These are phyloP conservation scores for Periphyllus acericola DNA, from an alignment of 2,888 invertebrate genomes.

Conservation along the genomic window DNA sequence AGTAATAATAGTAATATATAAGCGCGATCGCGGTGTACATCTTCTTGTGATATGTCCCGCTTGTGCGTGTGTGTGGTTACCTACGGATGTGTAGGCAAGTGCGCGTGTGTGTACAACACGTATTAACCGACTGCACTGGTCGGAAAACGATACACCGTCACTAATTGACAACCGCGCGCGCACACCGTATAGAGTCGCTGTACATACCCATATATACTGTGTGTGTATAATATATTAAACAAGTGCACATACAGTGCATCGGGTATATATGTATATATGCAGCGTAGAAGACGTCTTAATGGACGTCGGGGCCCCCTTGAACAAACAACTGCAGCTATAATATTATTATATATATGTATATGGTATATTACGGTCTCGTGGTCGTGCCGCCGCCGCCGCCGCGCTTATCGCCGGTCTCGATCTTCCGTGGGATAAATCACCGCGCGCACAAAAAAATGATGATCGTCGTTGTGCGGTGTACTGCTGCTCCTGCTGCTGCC, in stretches of 20 bases:
- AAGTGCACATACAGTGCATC: no score
- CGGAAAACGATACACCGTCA: slow-evolving; percentile 48
- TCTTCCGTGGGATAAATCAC: slow-evolving; percentile 56
- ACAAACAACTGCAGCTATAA: slow-evolving; percentile 22
- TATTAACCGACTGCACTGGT: slow-evolving; percentile 18
- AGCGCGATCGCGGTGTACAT: neutral
- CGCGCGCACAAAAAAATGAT: slow-evolving; percentile 27
- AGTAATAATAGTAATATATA: no score
- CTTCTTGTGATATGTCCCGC: neutral
- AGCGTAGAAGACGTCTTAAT: slow-evolving; percentile 51
- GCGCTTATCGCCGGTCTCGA: slow-evolving; percentile 39
- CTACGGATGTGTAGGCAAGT: neutral
- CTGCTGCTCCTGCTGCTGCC: no score
- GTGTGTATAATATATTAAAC: neutral
- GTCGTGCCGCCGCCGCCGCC: neutral
- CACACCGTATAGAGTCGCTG: neutral
- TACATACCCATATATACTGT: neutral
- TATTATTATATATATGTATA: neutral
- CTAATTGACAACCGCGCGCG: slow-evolving; percentile 49
- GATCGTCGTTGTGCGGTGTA: neutral
- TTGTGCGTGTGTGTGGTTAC: neutral
- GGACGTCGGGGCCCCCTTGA: slow-evolving; percentile 38
- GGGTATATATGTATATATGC: neutral
- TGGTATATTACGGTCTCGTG: neutral
- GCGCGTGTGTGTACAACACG: neutral